Base-by-base conservation (phyloP, 2,113 vertebrate species). In the Varanus komodoensis region DNA sequence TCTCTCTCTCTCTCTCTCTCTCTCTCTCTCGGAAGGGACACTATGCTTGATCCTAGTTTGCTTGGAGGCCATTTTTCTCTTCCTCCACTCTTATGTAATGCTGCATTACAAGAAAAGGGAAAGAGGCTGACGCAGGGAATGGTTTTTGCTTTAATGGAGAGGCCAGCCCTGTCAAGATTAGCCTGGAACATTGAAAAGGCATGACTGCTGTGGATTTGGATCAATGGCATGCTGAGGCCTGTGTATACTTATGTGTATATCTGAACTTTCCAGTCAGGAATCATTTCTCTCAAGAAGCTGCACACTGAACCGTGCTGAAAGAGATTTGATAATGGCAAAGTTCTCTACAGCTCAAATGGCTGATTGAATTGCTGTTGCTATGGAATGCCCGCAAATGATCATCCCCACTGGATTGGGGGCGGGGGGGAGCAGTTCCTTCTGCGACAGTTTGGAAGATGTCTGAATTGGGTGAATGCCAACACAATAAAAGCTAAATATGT, bases 21-120 rank as follows among this genome's bases (percentile, higher is more conserved):
- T 44, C 38, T 44, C 38, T 44, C 38, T 3, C 38, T n/a, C 38
- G 38, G 38, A 44, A 44, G 38, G 38, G 38, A 3, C 2, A 64
- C 61, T 21, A 34, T 14, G 14, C 34, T 82, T 79, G 15, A 89
- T 64, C 17, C 7, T 83, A 61, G 12, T 57, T 61, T 44, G n/a
- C 38, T 44, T n/a, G 21, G 38, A 50, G 14, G 77, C 74, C 34
- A 78, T 61, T 83, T 69, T 79, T 54, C 12, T 73, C 54, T 69
- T 32, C 48, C n/a, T 17, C 80, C 12, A 1, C 57, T 81, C 48
- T 68, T 3, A 5, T 6, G 12, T 34, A 82, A n/a, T 73, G 27
- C 50, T 0, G 0, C 0, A 0, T 15, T 81, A 34, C 38, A n/a
- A 75, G 67, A 79, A 57, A 34, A 68, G n/a, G 4, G 3, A 27